Evolutionary conservation across 2,113 vertebrate species (phyloP).

Genomic region (Tenebrosternarchus preto): DNA sequence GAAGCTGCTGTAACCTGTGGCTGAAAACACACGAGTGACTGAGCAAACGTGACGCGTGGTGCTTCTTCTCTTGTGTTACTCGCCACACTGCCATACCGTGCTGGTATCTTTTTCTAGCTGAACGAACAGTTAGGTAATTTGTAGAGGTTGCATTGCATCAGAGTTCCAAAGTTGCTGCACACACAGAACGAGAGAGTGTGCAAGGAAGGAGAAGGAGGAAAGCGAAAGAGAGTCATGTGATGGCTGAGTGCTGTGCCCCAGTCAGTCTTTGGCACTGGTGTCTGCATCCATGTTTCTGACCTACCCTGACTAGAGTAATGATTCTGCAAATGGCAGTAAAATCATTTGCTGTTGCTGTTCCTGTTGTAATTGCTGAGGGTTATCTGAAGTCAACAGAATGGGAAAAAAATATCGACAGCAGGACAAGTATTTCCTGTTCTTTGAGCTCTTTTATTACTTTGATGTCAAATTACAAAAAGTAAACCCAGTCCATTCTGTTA

Average conservation of each 20-base stretch:
- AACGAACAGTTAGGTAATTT: conserved; percentile 58
- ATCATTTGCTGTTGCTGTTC: neutral
- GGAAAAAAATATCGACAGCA: no score
- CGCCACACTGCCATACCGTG: conserved; percentile 37
- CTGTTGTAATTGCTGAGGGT: neutral
- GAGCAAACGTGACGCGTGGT: conserved; percentile 39
- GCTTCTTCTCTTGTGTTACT: neutral
- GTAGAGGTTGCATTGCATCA: conserved; percentile 42
- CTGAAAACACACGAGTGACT: conserved; percentile 6
- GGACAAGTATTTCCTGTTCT: neutral
- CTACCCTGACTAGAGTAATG: neutral
- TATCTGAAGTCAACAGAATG: neutral
- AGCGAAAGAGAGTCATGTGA: conserved; percentile 18
- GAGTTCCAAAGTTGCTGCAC: conserved; percentile 49
- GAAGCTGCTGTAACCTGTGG: neutral
- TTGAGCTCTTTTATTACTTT: no score
- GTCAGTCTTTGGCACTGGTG: neutral
- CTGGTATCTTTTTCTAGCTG: conserved; percentile 50
- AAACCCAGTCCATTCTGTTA: no score
- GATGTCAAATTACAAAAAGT: no score
- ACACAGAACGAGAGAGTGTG: conserved; percentile 33
- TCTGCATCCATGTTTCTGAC: neutral
- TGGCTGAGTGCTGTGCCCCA: conserved; percentile 17
- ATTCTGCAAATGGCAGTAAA: neutral
- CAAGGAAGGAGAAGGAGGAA: neutral